These are phyloP conservation scores for Iguana delicatissima DNA, from an alignment of 2,797 vertebrate species.

Conservation along the genomic window DNA sequence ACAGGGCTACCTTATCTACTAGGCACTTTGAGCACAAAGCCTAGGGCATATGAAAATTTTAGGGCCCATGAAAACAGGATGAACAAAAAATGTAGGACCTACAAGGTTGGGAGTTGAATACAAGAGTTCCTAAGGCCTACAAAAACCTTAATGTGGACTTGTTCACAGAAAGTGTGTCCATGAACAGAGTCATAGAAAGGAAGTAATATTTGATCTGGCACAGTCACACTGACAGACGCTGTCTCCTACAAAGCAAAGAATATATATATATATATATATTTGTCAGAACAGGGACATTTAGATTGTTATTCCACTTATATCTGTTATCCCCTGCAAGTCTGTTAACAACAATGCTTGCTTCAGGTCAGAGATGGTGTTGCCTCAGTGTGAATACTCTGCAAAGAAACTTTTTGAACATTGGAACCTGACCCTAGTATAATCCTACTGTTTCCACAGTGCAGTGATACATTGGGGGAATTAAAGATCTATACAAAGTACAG, in stretches of 20 bases:
- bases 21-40: too few relatives aligned
- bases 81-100: too few relatives aligned
- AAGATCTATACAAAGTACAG: background rate
- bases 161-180: background rate
- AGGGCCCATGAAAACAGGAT: too few relatives aligned
- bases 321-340: background rate
- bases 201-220: background rate
- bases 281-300: too few relatives aligned
- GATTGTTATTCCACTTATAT: background rate
- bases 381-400: background rate
- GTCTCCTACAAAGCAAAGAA: background rate
- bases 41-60: too few relatives aligned
- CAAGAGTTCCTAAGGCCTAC: too few relatives aligned
- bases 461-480: background rate
- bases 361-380: background rate
- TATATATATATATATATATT: too few relatives aligned
- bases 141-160: too few relatives aligned
- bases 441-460: constrained; percentile 21
- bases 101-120: too few relatives aligned
- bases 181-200: background rate
- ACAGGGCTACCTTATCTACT: too few relatives aligned
- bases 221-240: background rate
- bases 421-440: background rate
- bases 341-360: background rate
- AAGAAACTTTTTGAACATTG: background rate